phyloP scores from a whole-genome alignment of 2,888 invertebrate species.

The Hedychridium roseum region DNA sequence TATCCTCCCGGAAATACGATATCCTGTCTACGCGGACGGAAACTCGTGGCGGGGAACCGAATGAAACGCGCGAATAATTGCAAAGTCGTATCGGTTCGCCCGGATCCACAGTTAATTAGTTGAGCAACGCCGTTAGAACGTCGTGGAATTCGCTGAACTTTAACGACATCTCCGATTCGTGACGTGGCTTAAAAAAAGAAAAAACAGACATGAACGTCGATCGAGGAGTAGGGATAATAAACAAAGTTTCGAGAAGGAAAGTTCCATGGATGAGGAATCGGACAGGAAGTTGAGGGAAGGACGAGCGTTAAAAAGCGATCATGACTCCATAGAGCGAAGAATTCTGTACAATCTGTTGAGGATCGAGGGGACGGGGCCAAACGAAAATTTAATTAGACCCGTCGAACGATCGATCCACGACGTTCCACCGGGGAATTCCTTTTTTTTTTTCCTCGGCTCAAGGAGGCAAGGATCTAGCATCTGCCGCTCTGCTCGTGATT shows the following conservation, averaged over 20 bases:
- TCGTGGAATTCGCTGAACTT: background rate
- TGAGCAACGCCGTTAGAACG: background rate
- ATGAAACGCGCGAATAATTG: background rate
- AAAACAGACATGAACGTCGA: background rate
- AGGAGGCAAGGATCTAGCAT: slow-evolving; percentile 16
- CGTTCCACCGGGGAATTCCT: slow-evolving; percentile 4
- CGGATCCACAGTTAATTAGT: background rate
- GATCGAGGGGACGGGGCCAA: background rate
- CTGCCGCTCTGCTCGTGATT: slow-evolving; percentile 35
- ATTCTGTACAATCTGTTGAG: background rate
- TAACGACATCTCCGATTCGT: background rate
- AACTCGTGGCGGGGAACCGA: background rate
- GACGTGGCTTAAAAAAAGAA: background rate
- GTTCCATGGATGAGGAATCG: no score
- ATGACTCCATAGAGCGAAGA: no score
- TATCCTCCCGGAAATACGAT: background rate
- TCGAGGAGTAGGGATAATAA: background rate
- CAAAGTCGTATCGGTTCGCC: background rate
- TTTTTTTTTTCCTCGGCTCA: slow-evolving; percentile 12
- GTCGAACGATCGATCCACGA: slow-evolving; percentile 2
- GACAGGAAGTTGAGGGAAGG: no score
- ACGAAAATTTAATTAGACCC: background rate
- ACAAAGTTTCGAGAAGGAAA: no score
- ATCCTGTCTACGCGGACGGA: background rate
- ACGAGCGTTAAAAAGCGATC: no score